Evolutionary conservation across 2,113 vertebrate genomes (phyloP).

Genomic region (Oryzias melastigma): DNA sequence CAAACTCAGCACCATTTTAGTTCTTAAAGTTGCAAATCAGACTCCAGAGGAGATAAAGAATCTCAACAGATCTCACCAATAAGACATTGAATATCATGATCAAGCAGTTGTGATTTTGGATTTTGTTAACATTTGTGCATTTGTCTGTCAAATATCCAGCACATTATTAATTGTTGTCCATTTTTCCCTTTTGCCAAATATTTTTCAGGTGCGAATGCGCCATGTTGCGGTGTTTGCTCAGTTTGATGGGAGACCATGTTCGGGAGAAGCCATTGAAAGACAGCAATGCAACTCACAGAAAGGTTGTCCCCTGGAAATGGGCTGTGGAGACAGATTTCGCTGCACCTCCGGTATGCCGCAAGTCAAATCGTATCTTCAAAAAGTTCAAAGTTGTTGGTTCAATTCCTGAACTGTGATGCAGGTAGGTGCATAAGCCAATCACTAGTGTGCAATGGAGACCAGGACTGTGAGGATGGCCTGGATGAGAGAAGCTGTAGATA

Average conservation of each 20-base stretch:
- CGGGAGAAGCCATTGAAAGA: constrained; percentile 73
- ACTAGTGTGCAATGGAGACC: constrained; percentile 90
- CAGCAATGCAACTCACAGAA: constrained; percentile 72
- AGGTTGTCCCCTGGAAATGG: constrained; percentile 78
- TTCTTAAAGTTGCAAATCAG: too few relatives aligned
- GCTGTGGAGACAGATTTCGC: constrained; percentile 84
- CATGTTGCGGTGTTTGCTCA: constrained; percentile 79
- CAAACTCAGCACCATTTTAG: too few relatives aligned
- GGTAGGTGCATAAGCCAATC: constrained; percentile 86
- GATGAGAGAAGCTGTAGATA: constrained; percentile 83
- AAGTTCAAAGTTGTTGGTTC: too few relatives aligned
- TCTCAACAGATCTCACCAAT: too few relatives aligned
- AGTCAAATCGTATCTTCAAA: background rate
- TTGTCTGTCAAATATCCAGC: too few relatives aligned
- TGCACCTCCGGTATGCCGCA: constrained; percentile 82
- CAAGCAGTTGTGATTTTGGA: too few relatives aligned
- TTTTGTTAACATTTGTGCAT: too few relatives aligned
- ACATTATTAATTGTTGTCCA: too few relatives aligned
- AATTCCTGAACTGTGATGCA: constrained; percentile 42
- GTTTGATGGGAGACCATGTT: constrained; percentile 79
- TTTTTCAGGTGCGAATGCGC: constrained; percentile 76
- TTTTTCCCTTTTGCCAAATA: background rate
- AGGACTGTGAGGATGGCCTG: constrained; percentile 89
- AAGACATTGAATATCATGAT: too few relatives aligned
- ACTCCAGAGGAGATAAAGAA: too few relatives aligned